Percentiles rank a stretch among this genome's conserved stretches.
Evolutionary conservation across 2,888 invertebrate species (phyloP).

Genomic region (Blera fallax): DNA sequence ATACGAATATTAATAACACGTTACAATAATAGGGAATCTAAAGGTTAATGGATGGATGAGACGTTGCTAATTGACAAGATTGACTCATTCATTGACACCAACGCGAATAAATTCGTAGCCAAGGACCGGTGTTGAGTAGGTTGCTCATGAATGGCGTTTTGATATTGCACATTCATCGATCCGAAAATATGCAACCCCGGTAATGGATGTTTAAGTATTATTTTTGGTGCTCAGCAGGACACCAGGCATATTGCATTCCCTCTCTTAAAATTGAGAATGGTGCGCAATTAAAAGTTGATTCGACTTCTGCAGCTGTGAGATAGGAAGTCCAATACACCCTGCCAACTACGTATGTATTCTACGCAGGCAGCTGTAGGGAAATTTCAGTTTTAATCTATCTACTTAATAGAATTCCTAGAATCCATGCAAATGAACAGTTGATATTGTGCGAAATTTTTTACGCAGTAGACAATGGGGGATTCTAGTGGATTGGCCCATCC

Average conservation of each 20-base stretch:
- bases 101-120: not conserved
- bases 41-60: conserved; percentile 24
- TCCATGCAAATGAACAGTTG: too few relatives aligned
- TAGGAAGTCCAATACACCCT: not conserved
- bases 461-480: too few relatives aligned
- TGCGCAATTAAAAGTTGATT: conserved; percentile 5
- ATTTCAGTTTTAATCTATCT: too few relatives aligned
- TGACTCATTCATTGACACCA: not conserved
- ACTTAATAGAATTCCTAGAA: too few relatives aligned
- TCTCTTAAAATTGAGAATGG: not conserved
- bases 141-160: not conserved
- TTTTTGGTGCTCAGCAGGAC: not conserved
- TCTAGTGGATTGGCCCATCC: too few relatives aligned
- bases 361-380: not conserved
- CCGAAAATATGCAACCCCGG: not conserved
- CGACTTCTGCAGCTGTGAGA: not conserved
- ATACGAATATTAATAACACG: not conserved
- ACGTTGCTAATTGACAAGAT: not conserved
- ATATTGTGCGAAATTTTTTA: too few relatives aligned
- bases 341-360: not conserved
- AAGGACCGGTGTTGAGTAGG: not conserved
- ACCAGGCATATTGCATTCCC: not conserved
- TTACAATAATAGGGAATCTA: conserved; percentile 9
- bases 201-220: conserved; percentile 5
- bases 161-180: conserved; percentile 3